These are phyloP conservation scores for Intellagama lesueurii DNA, from an alignment of 2,797 vertebrate genomes.

Conservation along the genomic window DNA sequence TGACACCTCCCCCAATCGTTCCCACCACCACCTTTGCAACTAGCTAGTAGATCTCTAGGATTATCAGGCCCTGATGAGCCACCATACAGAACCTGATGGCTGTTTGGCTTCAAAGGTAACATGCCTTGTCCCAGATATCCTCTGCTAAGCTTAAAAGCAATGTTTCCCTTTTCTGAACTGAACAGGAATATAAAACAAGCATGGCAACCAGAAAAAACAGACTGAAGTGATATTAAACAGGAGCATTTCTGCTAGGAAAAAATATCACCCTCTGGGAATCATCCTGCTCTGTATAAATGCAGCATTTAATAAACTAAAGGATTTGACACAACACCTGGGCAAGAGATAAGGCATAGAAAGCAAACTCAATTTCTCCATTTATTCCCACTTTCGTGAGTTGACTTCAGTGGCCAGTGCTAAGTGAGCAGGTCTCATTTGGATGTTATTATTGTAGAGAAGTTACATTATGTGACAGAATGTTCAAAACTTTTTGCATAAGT, in stretches of 20 bases:
- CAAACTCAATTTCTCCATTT: neutral
- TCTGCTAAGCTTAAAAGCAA: neutral
- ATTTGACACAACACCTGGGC: neutral
- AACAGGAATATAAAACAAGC: neutral
- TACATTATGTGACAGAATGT: neutral
- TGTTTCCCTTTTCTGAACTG: neutral
- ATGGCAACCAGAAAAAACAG: neutral
- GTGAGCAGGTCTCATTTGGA: neutral
- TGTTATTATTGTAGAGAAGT: neutral
- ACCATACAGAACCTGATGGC: neutral
- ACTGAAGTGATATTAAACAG: neutral
- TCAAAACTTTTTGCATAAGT: neutral
- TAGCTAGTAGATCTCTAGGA: neutral
- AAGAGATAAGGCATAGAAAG: neutral
- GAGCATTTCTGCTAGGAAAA: neutral
- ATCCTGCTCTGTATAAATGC: neutral
- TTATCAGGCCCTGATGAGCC: neutral
- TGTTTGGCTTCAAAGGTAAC: neutral
- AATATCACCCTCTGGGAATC: no score
- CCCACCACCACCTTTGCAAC: neutral
- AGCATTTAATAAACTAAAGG: neutral
- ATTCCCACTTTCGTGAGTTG: neutral
- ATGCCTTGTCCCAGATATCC: neutral
- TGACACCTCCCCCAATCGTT: neutral
- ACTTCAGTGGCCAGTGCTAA: neutral